A percentile compares a stretch with the other conserved stretches of the same genome.
phyloP scores from a whole-genome alignment of 2,888 invertebrate genomes.

The Caenorhabditis sp. region DNA sequence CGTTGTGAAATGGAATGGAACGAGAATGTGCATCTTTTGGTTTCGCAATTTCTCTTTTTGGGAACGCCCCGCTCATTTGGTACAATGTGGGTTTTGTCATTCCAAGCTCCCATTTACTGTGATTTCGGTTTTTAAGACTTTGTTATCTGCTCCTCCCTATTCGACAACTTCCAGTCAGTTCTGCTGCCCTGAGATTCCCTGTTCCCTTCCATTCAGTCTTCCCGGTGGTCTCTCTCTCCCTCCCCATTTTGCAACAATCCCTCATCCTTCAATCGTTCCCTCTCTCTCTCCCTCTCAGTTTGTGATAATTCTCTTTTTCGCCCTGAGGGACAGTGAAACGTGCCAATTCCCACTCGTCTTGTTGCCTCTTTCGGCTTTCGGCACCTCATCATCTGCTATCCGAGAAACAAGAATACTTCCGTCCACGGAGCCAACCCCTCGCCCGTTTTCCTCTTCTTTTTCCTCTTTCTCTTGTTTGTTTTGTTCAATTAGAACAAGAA shows the following conservation, averaged over 20 bases:
- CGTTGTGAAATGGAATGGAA: too few species aligned
- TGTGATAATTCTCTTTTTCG: not conserved
- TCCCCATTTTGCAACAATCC: too few species aligned
- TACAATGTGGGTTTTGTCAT: too few species aligned
- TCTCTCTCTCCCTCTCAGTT: not conserved
- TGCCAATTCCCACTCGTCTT: conserved; percentile 41
- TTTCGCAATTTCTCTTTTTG: conserved; percentile 4
- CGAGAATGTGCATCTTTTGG: not conserved
- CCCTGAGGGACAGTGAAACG: conserved; percentile 44
- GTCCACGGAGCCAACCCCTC: not conserved
- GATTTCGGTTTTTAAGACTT: too few species aligned
- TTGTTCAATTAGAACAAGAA: conserved; percentile 33
- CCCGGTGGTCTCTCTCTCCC: too few species aligned
- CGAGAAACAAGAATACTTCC: not conserved
- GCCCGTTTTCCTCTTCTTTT: conserved; percentile 1
- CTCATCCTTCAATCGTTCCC: not conserved
- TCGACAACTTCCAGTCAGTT: too few species aligned
- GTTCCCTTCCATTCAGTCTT: too few species aligned
- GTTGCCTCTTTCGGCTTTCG: conserved; percentile 10
- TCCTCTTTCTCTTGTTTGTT: not conserved
- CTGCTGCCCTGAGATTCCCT: too few species aligned
- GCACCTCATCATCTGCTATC: conserved; percentile 21
- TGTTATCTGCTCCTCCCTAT: too few species aligned
- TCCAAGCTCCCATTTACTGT: too few species aligned
- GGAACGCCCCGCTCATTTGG: too few species aligned